Evolutionary conservation across 2,113 vertebrate species (phyloP), one percentile per base, ranked within the genome.

Genomic region (rat (Rattus norvegicus)): DNA sequence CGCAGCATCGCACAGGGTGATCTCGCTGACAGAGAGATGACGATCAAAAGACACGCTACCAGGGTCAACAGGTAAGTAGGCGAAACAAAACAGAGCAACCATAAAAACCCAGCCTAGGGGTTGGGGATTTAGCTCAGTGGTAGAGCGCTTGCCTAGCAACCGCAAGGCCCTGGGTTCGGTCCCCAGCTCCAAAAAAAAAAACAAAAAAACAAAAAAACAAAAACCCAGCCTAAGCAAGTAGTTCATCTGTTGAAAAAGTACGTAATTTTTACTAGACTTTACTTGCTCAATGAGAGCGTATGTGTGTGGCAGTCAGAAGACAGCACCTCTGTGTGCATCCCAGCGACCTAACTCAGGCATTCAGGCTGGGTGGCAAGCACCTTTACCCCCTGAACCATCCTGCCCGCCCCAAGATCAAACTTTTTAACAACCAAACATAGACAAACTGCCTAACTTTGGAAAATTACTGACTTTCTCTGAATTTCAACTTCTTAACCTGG

Each of bases 401-500:
- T 43, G 59, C 39, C 59, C 47, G 28, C 7, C 84, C 26, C 59
- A 43, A n/a, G 22, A 85, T 30, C 39, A 91, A 69, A 87, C 33
- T 63, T 88, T 72, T 95, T 36, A 93, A 33, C 54, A 63, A 13
- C 30, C 77, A 85, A 90, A 52, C 28, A 70, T 33, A 93, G 77
- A 83, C 12, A 91, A 63, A 30, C 65, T 92, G 59, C 54, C 63
- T 76, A 92, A 91, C 69, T 63, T 77, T 67, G 79, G 20, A 49
- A 94, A 92, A 30, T 76, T 72, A 92, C 14, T 92, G 63, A 16
- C 28, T 92, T 87, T 88, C 92, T 93, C 77, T 93, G 61, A 70
- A 96, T 88, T 84, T 96, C 88, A 95, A 75, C 79, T 39, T 80
- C 49, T 75, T 95, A 49, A 63, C 61, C 39, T 93, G 39, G 90